Percentiles rank a stretch among this genome's conserved stretches.
Evolutionary conservation across 2,888 invertebrate species (phyloP).

Genomic region (Volucella zonaria): DNA sequence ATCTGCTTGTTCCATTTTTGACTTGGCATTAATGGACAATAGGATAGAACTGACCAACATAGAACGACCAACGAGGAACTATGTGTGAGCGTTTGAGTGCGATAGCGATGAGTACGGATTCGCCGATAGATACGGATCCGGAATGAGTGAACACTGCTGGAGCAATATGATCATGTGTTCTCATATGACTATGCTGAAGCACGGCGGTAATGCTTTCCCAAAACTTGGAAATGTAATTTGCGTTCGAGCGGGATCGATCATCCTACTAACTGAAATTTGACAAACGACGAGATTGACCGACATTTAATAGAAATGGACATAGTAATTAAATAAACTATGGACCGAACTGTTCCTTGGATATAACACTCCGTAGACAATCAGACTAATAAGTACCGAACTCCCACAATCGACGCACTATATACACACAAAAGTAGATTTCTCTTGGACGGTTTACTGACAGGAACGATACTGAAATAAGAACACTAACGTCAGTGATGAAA

Average conservation of each 20-base stretch:
- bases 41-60: too few relatives aligned
- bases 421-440: constrained; percentile 4
- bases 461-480: neutral
- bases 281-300: constrained; percentile 18
- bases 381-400: neutral
- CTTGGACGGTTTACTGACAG: neutral
- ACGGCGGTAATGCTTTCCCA: neutral
- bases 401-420: neutral
- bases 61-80: neutral
- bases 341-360: neutral
- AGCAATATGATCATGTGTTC: neutral
- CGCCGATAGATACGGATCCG: neutral
- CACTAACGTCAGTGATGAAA: too few relatives aligned
- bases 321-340: constrained; percentile 10
- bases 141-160: neutral
- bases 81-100: neutral
- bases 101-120: constrained; percentile 10
- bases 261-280: neutral
- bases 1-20: too few relatives aligned
- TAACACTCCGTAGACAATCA: neutral
- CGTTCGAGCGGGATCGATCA: constrained; percentile 1
- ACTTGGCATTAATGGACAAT: too few relatives aligned
- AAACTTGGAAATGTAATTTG: too few relatives aligned
- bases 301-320: neutral
- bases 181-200: neutral